Conservation (phyloP, 2,797 vertebrate genomes). For the Myripristis murdjan region DNA sequence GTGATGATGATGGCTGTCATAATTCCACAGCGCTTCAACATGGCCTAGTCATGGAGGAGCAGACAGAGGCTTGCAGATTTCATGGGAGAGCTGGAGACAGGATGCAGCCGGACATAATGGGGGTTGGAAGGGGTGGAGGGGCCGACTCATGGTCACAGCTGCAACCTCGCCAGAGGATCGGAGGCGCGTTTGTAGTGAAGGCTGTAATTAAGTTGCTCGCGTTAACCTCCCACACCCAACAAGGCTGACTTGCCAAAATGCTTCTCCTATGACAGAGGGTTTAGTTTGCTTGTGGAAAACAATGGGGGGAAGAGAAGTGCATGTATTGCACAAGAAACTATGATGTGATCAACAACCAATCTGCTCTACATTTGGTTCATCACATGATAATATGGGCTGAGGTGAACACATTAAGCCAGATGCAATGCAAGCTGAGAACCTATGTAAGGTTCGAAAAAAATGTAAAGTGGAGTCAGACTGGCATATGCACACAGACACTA, state of each 20-base stretch:
- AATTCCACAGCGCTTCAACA: slow-evolving; percentile 52
- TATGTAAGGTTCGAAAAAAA: slow-evolving; percentile 22
- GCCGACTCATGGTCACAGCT: slow-evolving; percentile 75
- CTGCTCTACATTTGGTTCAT: slow-evolving; percentile 48
- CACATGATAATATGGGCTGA: slow-evolving; percentile 21
- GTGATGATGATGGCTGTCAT: slow-evolving; percentile 60
- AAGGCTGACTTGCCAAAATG: slow-evolving; percentile 69
- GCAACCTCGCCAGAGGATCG: slow-evolving; percentile 71
- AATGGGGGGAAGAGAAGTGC: slow-evolving; percentile 31
- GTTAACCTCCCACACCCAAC: slow-evolving; percentile 77
- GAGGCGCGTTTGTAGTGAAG: slow-evolving; percentile 72
- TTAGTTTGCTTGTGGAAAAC: slow-evolving; percentile 42
- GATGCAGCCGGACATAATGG: slow-evolving; percentile 73
- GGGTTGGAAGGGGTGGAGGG: slow-evolving; percentile 49
- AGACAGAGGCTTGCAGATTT: slow-evolving; percentile 55
- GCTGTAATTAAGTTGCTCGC: slow-evolving; percentile 78
- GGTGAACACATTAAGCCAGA: slow-evolving; percentile 44
- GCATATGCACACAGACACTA: slow-evolving; percentile 9
- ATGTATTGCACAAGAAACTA: slow-evolving; percentile 35
- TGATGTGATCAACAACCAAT: slow-evolving; percentile 46
- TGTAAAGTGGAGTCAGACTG: slow-evolving; percentile 24
- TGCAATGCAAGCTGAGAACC: slow-evolving; percentile 21
- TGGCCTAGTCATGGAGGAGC: slow-evolving; percentile 64
- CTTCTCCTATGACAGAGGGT: slow-evolving; percentile 66
- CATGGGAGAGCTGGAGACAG: slow-evolving; percentile 64